Conservation (phyloP, 2,113 vertebrate genomes). For the Sebastes schlegelii region DNA sequence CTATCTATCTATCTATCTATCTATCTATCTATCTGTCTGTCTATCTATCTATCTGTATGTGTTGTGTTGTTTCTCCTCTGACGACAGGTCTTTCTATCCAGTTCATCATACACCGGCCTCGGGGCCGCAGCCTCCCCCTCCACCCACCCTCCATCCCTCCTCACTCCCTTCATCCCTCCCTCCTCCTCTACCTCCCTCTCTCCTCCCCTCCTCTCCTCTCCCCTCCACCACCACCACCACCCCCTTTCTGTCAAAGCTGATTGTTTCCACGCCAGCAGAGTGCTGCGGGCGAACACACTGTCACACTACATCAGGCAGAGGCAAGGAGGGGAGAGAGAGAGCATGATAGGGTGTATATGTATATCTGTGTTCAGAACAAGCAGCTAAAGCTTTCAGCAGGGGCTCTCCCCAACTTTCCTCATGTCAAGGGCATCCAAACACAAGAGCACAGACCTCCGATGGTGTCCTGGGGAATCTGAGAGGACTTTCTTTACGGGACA, state of each 20-base stretch:
- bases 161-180: constrained; percentile 51
- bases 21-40: constrained; percentile 59
- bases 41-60: constrained; percentile 45
- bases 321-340: constrained; percentile 72
- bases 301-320: constrained; percentile 84
- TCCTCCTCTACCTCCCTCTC: constrained; percentile 38
- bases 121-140: constrained; percentile 67
- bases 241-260: constrained; percentile 86
- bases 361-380: constrained; percentile 54
- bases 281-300: constrained; percentile 83
- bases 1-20: constrained; percentile 56
- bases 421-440: constrained; percentile 49
- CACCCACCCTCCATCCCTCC: constrained; percentile 10
- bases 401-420: constrained; percentile 51
- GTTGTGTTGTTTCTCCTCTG: constrained; percentile 65
- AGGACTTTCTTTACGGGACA: constrained; percentile 16
- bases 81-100: constrained; percentile 81
- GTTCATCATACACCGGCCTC: constrained; percentile 81
- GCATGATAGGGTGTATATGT: constrained; percentile 68
- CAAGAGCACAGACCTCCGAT: background rate
- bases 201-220: constrained; percentile 7
- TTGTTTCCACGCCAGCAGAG: constrained; percentile 86
- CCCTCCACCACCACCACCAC: constrained; percentile 55
- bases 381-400: constrained; percentile 55
- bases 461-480: constrained; percentile 39